phyloP scores from a whole-genome alignment of 2,888 invertebrate genomes.

The Rutpela maculata region DNA sequence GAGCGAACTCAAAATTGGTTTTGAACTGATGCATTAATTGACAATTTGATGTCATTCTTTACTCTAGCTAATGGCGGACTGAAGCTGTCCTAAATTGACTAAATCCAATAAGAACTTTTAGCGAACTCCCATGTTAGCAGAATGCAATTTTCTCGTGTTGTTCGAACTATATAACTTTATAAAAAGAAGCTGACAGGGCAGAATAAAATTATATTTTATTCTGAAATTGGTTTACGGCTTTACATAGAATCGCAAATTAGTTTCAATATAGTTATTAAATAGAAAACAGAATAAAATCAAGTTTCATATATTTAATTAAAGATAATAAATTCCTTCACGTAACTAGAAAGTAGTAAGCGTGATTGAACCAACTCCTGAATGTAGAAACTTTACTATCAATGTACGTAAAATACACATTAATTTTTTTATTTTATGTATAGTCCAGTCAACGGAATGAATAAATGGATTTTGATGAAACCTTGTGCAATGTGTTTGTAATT shows the following conservation, averaged over 20 bases:
- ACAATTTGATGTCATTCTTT: constrained; percentile 73
- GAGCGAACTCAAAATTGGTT: constrained; percentile 69
- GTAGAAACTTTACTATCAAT: too few species aligned
- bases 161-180: constrained; percentile 53
- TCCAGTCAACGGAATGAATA: too few species aligned
- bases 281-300: neutral
- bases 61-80: constrained; percentile 69
- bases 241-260: constrained; percentile 23
- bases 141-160: constrained; percentile 62
- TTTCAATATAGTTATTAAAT: constrained; percentile 8
- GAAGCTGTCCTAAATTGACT: constrained; percentile 72
- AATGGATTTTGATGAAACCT: too few species aligned
- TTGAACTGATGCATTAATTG: constrained; percentile 73
- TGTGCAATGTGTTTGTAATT: too few species aligned
- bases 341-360: too few species aligned
- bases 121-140: constrained; percentile 57
- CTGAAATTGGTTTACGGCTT: constrained; percentile 40
- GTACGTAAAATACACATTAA: too few species aligned
- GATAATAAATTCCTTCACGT: too few species aligned
- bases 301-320: too few species aligned
- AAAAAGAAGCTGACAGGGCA: constrained; percentile 53
- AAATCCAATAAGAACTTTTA: constrained; percentile 71
- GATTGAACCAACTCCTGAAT: too few species aligned
- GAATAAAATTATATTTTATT: constrained; percentile 51
- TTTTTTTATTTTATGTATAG: too few species aligned